Percentiles rank a stretch among this genome's conserved stretches.
Conservation (phyloP, 2,888 invertebrate species). For the Artemia sp. region DNA sequence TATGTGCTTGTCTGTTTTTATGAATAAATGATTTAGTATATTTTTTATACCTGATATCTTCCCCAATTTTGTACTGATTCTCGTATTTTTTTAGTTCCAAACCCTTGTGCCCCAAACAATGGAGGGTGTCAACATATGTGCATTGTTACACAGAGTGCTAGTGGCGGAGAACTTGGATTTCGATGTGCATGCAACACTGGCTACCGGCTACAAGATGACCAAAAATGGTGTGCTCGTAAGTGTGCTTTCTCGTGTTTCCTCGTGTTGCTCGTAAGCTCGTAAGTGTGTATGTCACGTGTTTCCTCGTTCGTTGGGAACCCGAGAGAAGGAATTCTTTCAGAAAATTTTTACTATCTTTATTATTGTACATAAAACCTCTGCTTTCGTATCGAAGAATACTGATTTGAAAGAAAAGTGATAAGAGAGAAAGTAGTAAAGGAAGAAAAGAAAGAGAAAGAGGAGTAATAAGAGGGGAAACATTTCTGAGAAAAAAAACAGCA, state of each 20-base stretch:
- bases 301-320: too few relatives aligned
- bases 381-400: too few relatives aligned
- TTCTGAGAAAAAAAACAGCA: too few relatives aligned
- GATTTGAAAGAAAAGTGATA: too few relatives aligned
- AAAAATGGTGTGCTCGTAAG: constrained; percentile 53
- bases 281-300: too few relatives aligned
- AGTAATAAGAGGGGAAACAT: too few relatives aligned
- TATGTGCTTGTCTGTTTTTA: neutral
- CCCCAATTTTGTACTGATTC: constrained; percentile 12
- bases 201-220: constrained; percentile 52
- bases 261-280: neutral
- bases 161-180: constrained; percentile 52
- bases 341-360: too few relatives aligned
- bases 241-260: constrained; percentile 21
- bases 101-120: constrained; percentile 71
- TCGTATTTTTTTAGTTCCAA: constrained; percentile 34
- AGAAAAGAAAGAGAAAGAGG: too few relatives aligned
- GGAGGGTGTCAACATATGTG: constrained; percentile 88
- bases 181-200: constrained; percentile 84
- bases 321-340: too few relatives aligned
- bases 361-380: too few relatives aligned
- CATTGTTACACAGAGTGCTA: constrained; percentile 55
- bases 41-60: neutral
- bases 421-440: too few relatives aligned
- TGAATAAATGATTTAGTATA: too few relatives aligned